Evolutionary conservation across 1,140 invertebrate genomes (phyloP).

Genomic region (Ooceraea biroi): DNA sequence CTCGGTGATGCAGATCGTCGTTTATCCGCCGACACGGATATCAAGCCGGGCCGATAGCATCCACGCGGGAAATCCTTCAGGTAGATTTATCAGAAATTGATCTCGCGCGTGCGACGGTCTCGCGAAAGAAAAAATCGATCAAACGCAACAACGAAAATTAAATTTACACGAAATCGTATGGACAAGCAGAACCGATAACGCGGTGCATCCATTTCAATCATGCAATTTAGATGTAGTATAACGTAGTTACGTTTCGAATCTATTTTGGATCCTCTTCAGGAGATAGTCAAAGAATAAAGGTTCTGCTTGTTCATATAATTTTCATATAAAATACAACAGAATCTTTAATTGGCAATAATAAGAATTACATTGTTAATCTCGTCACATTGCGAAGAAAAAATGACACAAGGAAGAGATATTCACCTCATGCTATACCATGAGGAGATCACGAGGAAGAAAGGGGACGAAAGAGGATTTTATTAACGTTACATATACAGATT

Average conservation of each 20-base stretch:
- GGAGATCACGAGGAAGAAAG: conserved; percentile 51
- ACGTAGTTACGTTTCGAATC: no score
- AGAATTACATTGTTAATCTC: no score
- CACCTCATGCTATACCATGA: conserved; percentile 1
- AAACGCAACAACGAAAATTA: background rate
- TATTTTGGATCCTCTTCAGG: no score
- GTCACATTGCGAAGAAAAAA: background rate
- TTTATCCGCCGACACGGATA: conserved; percentile 29
- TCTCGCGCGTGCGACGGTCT: background rate
- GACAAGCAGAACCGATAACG: no score
- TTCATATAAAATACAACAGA: no score
- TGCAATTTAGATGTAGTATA: no score
- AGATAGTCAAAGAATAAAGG: no score
- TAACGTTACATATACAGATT: conserved; percentile 66
- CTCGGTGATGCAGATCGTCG: conserved; percentile 24
- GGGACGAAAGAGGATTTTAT: conserved; percentile 66
- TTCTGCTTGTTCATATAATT: no score
- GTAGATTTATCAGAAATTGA: background rate
- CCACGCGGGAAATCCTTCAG: background rate
- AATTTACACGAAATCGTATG: no score
- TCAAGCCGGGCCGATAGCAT: background rate
- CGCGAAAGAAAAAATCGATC: background rate
- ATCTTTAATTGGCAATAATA: no score
- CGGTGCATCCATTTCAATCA: no score
- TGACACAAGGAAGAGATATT: conserved; percentile 36